These are phyloP conservation scores for Tipula vernalis DNA, from an alignment of 2,888 invertebrate genomes.

Conservation along the genomic window DNA sequence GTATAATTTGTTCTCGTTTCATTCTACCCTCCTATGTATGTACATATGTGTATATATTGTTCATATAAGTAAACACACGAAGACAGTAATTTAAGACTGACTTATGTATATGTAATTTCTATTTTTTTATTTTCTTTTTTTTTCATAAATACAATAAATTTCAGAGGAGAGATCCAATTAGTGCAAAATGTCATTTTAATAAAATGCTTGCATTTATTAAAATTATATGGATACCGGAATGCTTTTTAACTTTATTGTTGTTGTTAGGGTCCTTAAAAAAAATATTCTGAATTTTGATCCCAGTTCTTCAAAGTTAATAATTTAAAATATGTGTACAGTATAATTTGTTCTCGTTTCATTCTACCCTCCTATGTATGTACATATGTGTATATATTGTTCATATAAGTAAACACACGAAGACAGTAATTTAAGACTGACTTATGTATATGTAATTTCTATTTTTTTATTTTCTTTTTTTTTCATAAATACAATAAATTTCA, in stretches of 20 bases:
- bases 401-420: not conserved
- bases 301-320: not conserved
- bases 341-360: not conserved
- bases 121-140: not conserved
- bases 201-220: not conserved
- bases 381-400: no score
- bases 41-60: not conserved
- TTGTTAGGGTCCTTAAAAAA: not conserved
- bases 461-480: not conserved
- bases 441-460: not conserved
- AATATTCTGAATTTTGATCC: not conserved
- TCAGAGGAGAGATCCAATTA: no score
- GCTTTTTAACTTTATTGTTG: not conserved
- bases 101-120: not conserved
- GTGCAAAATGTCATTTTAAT: not conserved
- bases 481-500: no score
- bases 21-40: not conserved
- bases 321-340: not conserved
- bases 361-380: no score
- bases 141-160: no score
- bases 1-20: not conserved
- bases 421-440: not conserved
- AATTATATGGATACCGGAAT: not conserved
- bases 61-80: not conserved
- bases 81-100: not conserved